Evolutionary conservation across 2,888 invertebrate species (phyloP), one percentile per base, ranked within the genome.

Genomic region (Synergus gifuensis): DNA sequence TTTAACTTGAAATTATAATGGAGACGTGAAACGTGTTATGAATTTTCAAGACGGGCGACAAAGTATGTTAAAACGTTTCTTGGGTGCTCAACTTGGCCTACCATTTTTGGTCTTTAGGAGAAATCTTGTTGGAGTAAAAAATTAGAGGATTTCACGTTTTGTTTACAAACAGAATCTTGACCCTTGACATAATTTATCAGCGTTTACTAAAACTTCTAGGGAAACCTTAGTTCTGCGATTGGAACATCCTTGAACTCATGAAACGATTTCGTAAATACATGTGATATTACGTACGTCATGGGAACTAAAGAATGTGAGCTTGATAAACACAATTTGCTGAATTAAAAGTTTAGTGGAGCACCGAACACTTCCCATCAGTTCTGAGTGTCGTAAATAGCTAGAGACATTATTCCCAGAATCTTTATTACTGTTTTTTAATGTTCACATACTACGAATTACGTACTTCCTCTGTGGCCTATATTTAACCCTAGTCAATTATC

Each of bases 221-320:
- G 36, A 46, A 66, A 44, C 11, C 18, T 22, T 18, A 54, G n/a
- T 28, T n/a, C 16, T 54, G 36, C n/a, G 49, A n/a, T 22, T 28
- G 49, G 28, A 36, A 16, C 36, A 49, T 36, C 73, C 49, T 73
- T 73, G 54, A 73, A 73, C 54, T 73, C 49, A 54, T n/a, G 36
- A 54, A 73, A 73, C 36, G 73, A 73, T 73, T 73, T 73, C 73
- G 49, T 36, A 73, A 73, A 73, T 67, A 36, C 73, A 73, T 54
- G 28, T 28, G 28, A 28, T 46, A 54, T 28, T 66, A 42, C 42
- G 16, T 36, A 54, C 54, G 73, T 73, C 54, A 73, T 36, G 49
- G 54, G 73, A 73, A 73, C 40, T 73, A n/a, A 49, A 73, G 54
- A 73, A 73, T 73, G n/a, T n/a, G 28, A 11, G n/a, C 49, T 54